Conservation (phyloP, 2,888 invertebrate species). For the Netelia fuscicornis region DNA sequence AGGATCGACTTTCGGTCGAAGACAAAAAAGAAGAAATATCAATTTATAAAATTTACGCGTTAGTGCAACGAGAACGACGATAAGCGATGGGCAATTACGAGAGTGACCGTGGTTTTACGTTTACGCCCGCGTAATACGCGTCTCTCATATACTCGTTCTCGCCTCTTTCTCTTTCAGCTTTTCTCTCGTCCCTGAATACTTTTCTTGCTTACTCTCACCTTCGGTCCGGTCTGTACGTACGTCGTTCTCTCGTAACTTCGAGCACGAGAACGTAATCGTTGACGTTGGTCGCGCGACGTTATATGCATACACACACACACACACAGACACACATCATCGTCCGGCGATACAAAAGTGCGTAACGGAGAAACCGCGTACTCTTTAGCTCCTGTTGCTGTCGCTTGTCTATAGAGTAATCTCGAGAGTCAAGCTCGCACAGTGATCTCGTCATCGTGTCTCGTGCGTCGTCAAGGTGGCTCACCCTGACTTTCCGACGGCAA, state of each 20-base stretch:
- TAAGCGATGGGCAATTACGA: conserved; percentile 47
- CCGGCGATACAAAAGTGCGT: background rate
- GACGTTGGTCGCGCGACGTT: conserved; percentile 27
- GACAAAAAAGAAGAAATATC: background rate
- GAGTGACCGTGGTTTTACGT: conserved; percentile 40
- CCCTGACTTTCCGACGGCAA: conserved; percentile 69
- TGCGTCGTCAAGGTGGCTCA: conserved; percentile 68
- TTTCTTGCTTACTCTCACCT: conserved; percentile 55
- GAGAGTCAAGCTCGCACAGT: conserved; percentile 32
- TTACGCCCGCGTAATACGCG: conserved; percentile 57
- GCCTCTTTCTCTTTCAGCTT: conserved; percentile 26
- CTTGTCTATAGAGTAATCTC: conserved; percentile 4
- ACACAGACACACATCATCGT: conserved; percentile 15
- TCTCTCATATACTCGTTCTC: conserved; percentile 38
- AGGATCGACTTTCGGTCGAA: background rate
- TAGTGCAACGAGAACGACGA: background rate
- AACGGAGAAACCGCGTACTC: conserved; percentile 30
- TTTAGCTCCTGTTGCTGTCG: conserved; percentile 3
- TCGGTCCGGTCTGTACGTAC: conserved; percentile 20
- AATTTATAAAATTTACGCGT: background rate
- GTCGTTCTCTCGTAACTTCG: conserved; percentile 29
- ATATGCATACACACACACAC: background rate
- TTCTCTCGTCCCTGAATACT: conserved; percentile 12
- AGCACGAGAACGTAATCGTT: conserved; percentile 56
- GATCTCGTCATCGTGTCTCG: conserved; percentile 23